Base-by-base conservation (phyloP, 2,797 vertebrate genomes). In the Anas georgica region DNA sequence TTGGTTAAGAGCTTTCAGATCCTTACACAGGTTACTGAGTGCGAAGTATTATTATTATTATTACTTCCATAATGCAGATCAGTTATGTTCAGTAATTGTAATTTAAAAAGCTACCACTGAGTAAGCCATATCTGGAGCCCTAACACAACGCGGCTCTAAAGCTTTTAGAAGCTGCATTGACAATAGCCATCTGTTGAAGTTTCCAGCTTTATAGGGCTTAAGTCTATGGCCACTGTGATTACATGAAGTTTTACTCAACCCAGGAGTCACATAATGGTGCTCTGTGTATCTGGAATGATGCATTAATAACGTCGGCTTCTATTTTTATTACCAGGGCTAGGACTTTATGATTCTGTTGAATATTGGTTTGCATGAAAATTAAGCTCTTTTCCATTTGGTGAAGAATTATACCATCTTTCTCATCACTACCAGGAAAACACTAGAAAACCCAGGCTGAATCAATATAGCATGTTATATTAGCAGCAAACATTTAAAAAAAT, bases 241-340 rank as follows among this genome's bases (percentile, higher is more conserved):
- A 83, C 20, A 59, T 3, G 29, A 91, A 80, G 52, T 85, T 96
- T 94, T 97, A 96, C 92, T 90, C 75, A 95, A 73, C 93, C 88
- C 94, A 87, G 41, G 90, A 93, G 93, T 70, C 83, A 93, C 41
- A 91, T 94, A 91, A 90, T 22, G 20, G 60, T 62, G 50, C 48
- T 81, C 79, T 83, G 54, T 78, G 54, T 94, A 62, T 66, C 83
- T 80, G 56, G 31, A 94, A 91, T 35, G 60, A 91, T 59, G 52
- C 28, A 94, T 95, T 96, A 96, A 94, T 55, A 91, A 45, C 31
- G 83, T 41, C 75, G 78, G 72, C 15, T 89, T 93, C 93, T 83
- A 52, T 75, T 95, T 93, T 97, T 93, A 96, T 91, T 90, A 72
- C 75, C 58, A 90, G 45, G n/a, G 37, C 54, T 66, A 70, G 25